Percentiles rank a stretch among this genome's conserved stretches.
These are phyloP conservation scores for Axinella damicornis DNA, from an alignment of 37 sponge, comb jelly and placozoan genomes.

Conservation along the genomic window DNA sequence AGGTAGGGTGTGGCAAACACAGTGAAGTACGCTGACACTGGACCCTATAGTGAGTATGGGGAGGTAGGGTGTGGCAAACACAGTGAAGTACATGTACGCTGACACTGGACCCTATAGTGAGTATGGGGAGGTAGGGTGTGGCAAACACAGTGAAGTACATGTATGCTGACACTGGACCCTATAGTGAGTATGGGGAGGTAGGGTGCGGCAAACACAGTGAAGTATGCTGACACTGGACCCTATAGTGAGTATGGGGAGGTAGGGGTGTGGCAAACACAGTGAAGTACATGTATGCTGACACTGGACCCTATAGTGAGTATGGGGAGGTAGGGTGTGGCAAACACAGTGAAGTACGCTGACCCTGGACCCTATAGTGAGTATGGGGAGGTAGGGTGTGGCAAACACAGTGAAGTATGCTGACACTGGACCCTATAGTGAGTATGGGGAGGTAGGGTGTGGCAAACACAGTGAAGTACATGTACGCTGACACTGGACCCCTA, in stretches of 20 bases:
- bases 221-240: constrained; percentile 57
- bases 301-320: constrained; percentile 50
- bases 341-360: constrained; percentile 85
- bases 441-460: constrained; percentile 63
- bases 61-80: constrained; percentile 69
- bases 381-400: constrained; percentile 59
- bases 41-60: constrained; percentile 64
- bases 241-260: constrained; percentile 67
- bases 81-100: constrained; percentile 86
- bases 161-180: constrained; percentile 39
- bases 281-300: constrained; percentile 75
- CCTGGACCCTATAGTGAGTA: constrained; percentile 51
- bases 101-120: constrained; percentile 41
- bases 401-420: constrained; percentile 87
- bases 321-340: constrained; percentile 65
- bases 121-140: constrained; percentile 61
- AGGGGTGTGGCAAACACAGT: constrained; percentile 79
- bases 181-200: constrained; percentile 68
- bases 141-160: constrained; percentile 88
- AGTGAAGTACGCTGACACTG: constrained; percentile 73
- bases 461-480: constrained; percentile 86
- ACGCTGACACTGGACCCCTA: constrained; percentile 21
- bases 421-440: constrained; percentile 37
- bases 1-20: constrained; percentile 73
- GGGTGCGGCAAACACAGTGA: constrained; percentile 81